Conservation (phyloP, 2,797 vertebrate genomes). For the Simalia tracyae region DNA sequence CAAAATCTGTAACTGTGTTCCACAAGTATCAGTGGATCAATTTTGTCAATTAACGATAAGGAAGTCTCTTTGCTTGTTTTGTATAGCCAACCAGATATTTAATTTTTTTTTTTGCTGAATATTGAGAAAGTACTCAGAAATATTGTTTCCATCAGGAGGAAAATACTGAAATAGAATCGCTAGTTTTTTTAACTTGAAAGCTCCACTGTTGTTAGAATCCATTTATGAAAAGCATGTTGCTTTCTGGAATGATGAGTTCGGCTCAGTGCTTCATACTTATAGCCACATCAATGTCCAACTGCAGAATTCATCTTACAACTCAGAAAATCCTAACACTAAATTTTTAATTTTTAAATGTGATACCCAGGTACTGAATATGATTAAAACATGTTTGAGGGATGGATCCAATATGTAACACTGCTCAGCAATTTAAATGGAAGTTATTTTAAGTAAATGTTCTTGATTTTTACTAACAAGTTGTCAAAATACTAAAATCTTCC, state of each 20-base stretch:
- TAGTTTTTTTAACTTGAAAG: slow-evolving; percentile 9
- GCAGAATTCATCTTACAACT: slow-evolving; percentile 29
- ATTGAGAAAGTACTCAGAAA: slow-evolving; percentile 34
- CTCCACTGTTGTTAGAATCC: slow-evolving; percentile 26
- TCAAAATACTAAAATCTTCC: slow-evolving; percentile 53
- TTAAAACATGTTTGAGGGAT: slow-evolving; percentile 35
- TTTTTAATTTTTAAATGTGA: slow-evolving; percentile 42
- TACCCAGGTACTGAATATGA: slow-evolving; percentile 30
- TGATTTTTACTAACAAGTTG: slow-evolving; percentile 36
- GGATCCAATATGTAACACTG: slow-evolving; percentile 47
- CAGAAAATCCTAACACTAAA: slow-evolving; percentile 44
- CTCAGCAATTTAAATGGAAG: slow-evolving; percentile 51
- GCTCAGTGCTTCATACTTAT: slow-evolving; percentile 19
- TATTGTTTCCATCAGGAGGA: slow-evolving; percentile 20
- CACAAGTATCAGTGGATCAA: neutral
- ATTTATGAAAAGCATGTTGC: slow-evolving; percentile 21
- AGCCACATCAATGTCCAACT: slow-evolving; percentile 35
- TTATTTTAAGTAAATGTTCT: slow-evolving; percentile 30
- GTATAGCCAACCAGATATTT: slow-evolving; percentile 3
- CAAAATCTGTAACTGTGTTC: slow-evolving; percentile 20
- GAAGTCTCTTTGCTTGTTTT: slow-evolving; percentile 14
- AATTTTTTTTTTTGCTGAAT: neutral
- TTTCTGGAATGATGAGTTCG: slow-evolving; percentile 26
- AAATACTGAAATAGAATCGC: slow-evolving; percentile 12
- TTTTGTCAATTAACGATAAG: slow-evolving; percentile 5